Percentiles rank a stretch among this genome's conserved stretches.
Evolutionary conservation across 2,113 vertebrate genomes (phyloP).

Genomic region (Atherinomorus stipes): DNA sequence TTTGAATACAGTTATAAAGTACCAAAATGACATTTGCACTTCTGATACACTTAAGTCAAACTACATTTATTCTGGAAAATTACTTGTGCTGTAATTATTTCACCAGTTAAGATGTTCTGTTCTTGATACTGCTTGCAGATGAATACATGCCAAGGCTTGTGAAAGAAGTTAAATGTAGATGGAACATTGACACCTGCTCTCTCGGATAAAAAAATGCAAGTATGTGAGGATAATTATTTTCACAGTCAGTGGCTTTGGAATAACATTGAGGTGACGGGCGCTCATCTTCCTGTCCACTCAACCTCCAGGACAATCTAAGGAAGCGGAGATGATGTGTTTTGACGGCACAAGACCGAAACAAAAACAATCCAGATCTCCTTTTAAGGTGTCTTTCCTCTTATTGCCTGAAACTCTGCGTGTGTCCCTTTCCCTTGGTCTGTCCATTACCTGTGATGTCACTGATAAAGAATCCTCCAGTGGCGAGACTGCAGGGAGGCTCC

Average conservation of each 20-base stretch:
- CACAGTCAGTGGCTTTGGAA: conserved; percentile 13
- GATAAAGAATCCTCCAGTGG: conserved; percentile 66
- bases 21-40: not conserved
- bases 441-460: conserved; percentile 68
- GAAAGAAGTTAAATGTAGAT: conserved; percentile 13
- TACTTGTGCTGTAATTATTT: not conserved
- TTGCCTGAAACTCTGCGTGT: conserved; percentile 23
- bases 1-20: too few species aligned
- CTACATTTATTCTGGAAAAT: not conserved
- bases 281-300: conserved; percentile 35
- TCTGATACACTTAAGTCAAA: not conserved
- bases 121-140: conserved; percentile 3
- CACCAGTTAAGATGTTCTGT: not conserved
- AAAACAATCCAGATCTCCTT: conserved; percentile 60
- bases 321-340: conserved; percentile 53
- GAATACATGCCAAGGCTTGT: conserved; percentile 2
- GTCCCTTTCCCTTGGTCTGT: conserved; percentile 1
- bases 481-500: conserved; percentile 35
- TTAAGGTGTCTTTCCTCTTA: conserved; percentile 51
- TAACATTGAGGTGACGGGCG: conserved; percentile 3
- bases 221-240: conserved; percentile 3
- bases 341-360: conserved; percentile 15
- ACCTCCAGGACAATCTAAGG: conserved; percentile 65
- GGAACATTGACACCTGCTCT: conserved; percentile 13
- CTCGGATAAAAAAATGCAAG: not conserved